Percentiles rank a stretch among this genome's conserved stretches.
Conservation (phyloP, 30 jellyfish, hydroid and myxozoan genomes). For the Morbakka virulenta region DNA sequence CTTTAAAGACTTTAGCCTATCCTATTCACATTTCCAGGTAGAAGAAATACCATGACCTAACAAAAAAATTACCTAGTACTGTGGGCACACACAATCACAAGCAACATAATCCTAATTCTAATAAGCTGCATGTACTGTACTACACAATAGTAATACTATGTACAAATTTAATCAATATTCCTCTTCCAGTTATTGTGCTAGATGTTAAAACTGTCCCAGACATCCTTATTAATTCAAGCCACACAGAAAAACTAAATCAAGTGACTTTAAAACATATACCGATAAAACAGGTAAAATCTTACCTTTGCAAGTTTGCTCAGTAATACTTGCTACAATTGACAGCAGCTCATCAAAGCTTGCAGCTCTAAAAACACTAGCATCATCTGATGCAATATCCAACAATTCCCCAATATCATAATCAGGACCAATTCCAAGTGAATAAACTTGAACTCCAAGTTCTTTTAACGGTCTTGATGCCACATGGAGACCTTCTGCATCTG, state of each 20-base stretch:
- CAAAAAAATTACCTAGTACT: no score
- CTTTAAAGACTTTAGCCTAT: no score
- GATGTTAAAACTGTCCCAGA: no score
- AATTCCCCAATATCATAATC: constrained; percentile 94
- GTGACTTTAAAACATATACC: background rate
- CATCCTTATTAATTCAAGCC: background rate
- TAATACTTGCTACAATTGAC: constrained; percentile 82
- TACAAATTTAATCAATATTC: no score
- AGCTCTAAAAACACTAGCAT: constrained; percentile 95
- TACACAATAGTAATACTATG: no score
- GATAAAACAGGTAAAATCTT: background rate
- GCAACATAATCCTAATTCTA: no score
- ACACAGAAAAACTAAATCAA: background rate
- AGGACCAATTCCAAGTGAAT: constrained; percentile 91
- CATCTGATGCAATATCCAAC: constrained; percentile 98
- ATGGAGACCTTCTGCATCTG: constrained; percentile 88
- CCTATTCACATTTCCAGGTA: no score
- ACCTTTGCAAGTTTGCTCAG: constrained; percentile 95
- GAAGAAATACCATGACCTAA: no score
- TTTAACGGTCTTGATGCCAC: constrained; percentile 89
- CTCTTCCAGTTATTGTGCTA: no score
- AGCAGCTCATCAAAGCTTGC: constrained; percentile 77
- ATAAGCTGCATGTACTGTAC: no score
- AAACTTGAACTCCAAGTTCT: constrained; percentile 84
- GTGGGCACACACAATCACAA: no score